These are phyloP conservation scores for Propsilocerus akamusi DNA, from an alignment of 1,140 invertebrate genomes.

Conservation along the genomic window DNA sequence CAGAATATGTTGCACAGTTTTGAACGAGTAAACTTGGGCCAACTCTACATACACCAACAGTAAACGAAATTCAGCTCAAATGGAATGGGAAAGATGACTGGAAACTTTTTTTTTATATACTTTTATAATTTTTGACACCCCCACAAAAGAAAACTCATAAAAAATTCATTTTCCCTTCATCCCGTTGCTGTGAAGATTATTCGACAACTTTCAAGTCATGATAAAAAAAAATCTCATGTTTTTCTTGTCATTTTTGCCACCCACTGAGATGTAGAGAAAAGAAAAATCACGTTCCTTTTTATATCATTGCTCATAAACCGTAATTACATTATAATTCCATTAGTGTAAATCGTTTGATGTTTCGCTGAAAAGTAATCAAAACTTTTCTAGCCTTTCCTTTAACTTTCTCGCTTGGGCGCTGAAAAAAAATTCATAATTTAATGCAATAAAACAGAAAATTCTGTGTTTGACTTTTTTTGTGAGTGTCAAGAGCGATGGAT, in stretches of 20 bases:
- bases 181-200: too few relatives aligned
- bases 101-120: too few relatives aligned
- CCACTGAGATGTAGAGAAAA: too few relatives aligned
- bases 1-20: too few relatives aligned
- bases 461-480: not conserved
- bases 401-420: not conserved
- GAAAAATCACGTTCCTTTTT: slow-evolving; percentile 1
- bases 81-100: too few relatives aligned
- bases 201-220: not conserved
- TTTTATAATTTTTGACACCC: too few relatives aligned
- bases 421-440: not conserved
- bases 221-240: too few relatives aligned
- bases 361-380: not conserved
- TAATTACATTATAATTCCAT: slow-evolving; percentile 4
- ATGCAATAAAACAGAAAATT: not conserved
- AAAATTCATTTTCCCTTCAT: not conserved
- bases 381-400: not conserved
- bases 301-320: not conserved
- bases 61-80: too few relatives aligned
- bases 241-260: too few relatives aligned
- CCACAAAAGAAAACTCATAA: not conserved
- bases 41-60: too few relatives aligned
- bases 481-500: too few relatives aligned
- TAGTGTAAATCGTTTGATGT: slow-evolving; percentile 3
- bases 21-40: too few relatives aligned